Evolutionary conservation across 1,140 invertebrate genomes (phyloP).

Genomic region (Brachionus rubens): DNA sequence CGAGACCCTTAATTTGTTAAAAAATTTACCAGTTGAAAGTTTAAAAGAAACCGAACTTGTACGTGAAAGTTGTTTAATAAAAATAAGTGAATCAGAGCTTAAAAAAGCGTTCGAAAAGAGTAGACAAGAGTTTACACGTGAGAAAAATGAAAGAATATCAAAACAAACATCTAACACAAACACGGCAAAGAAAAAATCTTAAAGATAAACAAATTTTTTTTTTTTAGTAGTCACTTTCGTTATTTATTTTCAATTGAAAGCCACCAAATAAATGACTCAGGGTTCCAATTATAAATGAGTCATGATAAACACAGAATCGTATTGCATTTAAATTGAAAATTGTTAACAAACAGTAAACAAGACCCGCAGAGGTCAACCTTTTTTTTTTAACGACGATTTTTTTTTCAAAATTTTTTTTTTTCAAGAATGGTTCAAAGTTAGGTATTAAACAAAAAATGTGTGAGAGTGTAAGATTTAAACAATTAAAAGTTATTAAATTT

Average conservation of each 20-base stretch:
- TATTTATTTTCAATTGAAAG: not conserved
- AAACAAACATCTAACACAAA: not conserved
- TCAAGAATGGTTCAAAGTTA: not conserved
- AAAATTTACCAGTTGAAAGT: slow-evolving; percentile 25
- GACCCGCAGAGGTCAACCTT: not conserved
- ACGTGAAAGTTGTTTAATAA: not conserved
- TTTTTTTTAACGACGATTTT: not conserved
- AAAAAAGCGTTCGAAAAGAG: slow-evolving; percentile 36
- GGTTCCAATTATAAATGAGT: not conserved
- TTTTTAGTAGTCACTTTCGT: not conserved
- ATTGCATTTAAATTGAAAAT: slow-evolving; percentile 27
- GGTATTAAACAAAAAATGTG: too few species aligned
- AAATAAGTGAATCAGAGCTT: slow-evolving; percentile 13
- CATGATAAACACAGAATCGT: not conserved
- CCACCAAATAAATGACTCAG: not conserved
- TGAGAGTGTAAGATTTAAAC: too few species aligned
- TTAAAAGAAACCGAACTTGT: not conserved
- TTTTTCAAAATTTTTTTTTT: not conserved
- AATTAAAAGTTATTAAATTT: too few species aligned
- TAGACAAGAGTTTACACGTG: not conserved
- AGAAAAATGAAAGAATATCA: not conserved
- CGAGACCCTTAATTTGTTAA: slow-evolving; percentile 32
- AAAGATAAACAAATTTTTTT: not conserved
- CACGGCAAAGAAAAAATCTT: not conserved
- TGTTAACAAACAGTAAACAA: slow-evolving; percentile 32